Base-by-base conservation (phyloP, 92 coral and sea anemone genomes). In the Umimayanthus chanpuru region DNA sequence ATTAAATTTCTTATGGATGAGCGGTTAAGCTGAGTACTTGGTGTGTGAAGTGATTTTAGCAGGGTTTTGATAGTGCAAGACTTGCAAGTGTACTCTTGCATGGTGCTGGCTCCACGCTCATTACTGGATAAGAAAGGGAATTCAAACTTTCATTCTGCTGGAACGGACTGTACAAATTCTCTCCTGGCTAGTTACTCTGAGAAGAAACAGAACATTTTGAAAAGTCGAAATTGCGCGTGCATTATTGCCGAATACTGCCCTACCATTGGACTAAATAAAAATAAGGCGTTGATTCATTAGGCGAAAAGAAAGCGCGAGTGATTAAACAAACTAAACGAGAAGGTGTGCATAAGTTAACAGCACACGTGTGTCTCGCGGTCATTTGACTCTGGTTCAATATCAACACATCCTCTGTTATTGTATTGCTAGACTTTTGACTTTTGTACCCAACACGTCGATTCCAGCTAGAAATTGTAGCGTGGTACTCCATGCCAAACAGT, bases 351-450 rank as follows among this genome's bases (percentile, higher is more conserved):
- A 68, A 80, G 26, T 68, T 44, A 83, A 43, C 8, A 26, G 25
- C 26, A 70, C 87, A 83, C 78, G 87, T 83, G 87, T 82, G 66
- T 49, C 43, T 47, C 36, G 74, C 44, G 74, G 41, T 44, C 78
- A 68, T 72, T 83, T 68, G 64, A 43, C 38, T 25, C 87, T 28
- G 16, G 87, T 64, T 70, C 78, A 83, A 83, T 83, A 83, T 83
- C 87, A 44, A 9, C 47, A 43, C 29, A 67, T 70, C 28, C 25
- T 38, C 16, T 18, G 9, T 41, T 28, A 47, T 39, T 66, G 56
- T 44, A 41, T 15, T 47, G 28, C 21, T 41, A 23, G 50, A 40
- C 72, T 65, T 43, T 67, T 82, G 39, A 67, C 74, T 82, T 82
- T 82, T 82, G 76, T 40, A 21, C 58, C 55, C 77, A 70, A 50